Percentiles rank a stretch among this genome's conserved stretches.
These are phyloP conservation scores for Cladorhizidae sp. DNA, from an alignment of 37 sponge, comb jelly and placozoan genomes.

Conservation along the genomic window DNA sequence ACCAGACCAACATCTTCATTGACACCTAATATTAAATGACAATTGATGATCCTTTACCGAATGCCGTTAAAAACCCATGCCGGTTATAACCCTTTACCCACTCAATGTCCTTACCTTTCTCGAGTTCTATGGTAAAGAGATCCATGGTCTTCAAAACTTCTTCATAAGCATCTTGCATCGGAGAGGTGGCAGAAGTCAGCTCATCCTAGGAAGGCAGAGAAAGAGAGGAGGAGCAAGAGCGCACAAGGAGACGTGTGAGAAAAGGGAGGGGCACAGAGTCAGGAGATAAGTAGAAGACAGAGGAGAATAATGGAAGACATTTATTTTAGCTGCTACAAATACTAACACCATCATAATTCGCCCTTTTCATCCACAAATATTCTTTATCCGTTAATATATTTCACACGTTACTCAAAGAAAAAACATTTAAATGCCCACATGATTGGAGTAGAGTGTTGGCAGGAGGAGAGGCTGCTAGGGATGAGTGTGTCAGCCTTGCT, in stretches of 20 bases:
- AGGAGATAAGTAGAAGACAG: no score
- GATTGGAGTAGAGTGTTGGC: no score
- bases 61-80: neutral
- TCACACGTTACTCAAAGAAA: no score
- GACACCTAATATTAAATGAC: slow-evolving; percentile 10
- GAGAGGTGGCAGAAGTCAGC: neutral
- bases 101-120: slow-evolving; percentile 37
- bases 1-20: slow-evolving; percentile 36
- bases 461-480: no score
- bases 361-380: no score
- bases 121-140: slow-evolving; percentile 31
- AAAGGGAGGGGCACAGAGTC: neutral
- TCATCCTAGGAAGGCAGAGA: neutral
- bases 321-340: no score
- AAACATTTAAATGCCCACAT: no score
- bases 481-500: no score
- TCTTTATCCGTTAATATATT: no score
- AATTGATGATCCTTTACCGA: neutral
- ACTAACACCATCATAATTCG: no score
- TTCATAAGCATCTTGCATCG: neutral
- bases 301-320: no score
- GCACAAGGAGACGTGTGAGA: neutral
- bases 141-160: slow-evolving; percentile 34
- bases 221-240: neutral
- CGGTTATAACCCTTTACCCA: neutral